These are phyloP conservation scores for Ochotona curzoniae DNA, from an alignment of 2,113 vertebrate species.

Conservation along the genomic window DNA sequence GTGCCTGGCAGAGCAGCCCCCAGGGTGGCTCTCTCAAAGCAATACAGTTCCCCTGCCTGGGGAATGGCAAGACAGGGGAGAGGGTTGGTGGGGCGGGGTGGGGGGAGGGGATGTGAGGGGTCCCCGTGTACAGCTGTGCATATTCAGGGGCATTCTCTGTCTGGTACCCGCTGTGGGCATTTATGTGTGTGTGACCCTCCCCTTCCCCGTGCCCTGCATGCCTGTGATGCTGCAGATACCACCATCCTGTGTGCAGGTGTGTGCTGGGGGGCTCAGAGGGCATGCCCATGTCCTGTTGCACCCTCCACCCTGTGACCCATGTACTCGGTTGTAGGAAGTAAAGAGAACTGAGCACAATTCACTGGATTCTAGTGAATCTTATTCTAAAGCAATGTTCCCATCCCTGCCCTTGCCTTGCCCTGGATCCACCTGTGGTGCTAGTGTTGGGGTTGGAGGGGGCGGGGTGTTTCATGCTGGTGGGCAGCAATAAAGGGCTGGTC, in stretches of 20 bases:
- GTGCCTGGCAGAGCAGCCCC: constrained; percentile 77
- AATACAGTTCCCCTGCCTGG: constrained; percentile 81
- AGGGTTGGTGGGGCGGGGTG: constrained; percentile 61
- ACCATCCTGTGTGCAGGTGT: constrained; percentile 80
- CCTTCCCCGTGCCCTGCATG: constrained; percentile 76
- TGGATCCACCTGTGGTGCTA: constrained; percentile 78
- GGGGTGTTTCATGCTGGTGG: constrained; percentile 67
- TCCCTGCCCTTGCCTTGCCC: constrained; percentile 48
- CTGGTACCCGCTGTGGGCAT: constrained; percentile 77
- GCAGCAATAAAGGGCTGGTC: constrained; percentile 76
- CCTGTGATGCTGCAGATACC: constrained; percentile 83
- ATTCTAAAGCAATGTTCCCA: constrained; percentile 79
- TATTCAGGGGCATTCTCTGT: constrained; percentile 82
- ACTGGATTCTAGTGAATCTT: constrained; percentile 83
- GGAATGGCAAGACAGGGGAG: constrained; percentile 81
- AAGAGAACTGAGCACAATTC: constrained; percentile 84
- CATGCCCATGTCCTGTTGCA: constrained; percentile 53
- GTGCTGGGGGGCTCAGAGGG: constrained; percentile 65
- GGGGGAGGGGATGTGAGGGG: constrained; percentile 66
- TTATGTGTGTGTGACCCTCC: constrained; percentile 76
- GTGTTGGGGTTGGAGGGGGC: constrained; percentile 62
- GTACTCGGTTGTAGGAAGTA: constrained; percentile 84
- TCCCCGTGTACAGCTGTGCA: constrained; percentile 80
- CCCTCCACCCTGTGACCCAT: constrained; percentile 78
- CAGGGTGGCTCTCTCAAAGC: constrained; percentile 82